Evolutionary conservation across 1,140 invertebrate species (phyloP).

Genomic region (Drosophila neocordata): DNA sequence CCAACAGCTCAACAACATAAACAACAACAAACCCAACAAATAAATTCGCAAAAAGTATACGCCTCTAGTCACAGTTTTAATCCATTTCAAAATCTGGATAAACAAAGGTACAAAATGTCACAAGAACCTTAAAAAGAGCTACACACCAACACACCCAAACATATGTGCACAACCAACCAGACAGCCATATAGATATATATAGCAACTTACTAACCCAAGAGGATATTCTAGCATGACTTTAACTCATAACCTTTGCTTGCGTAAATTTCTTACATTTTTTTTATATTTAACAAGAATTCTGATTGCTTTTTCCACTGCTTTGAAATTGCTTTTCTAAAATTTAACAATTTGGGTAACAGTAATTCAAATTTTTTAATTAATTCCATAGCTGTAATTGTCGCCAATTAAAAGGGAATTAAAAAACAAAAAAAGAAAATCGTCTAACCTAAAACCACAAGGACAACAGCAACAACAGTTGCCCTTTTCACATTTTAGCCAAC

Average conservation of each 20-base stretch:
- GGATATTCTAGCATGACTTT: neutral
- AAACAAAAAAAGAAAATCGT: slow-evolving; percentile 26
- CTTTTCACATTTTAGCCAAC: neutral
- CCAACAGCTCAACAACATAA: slow-evolving; percentile 69
- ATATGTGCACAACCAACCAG: slow-evolving; percentile 21
- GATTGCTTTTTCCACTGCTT: neutral
- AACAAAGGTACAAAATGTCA: slow-evolving; percentile 70
- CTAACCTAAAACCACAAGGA: slow-evolving; percentile 23
- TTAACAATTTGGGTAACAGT: slow-evolving; percentile 20
- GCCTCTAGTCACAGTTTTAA: slow-evolving; percentile 80
- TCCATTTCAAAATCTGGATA: slow-evolving; percentile 72
- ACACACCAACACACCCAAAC: slow-evolving; percentile 24
- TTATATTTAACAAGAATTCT: neutral
- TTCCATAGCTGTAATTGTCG: slow-evolving; percentile 26
- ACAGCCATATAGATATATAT: slow-evolving; percentile 2
- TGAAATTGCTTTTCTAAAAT: neutral
- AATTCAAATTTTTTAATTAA: slow-evolving; percentile 52
- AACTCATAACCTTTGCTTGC: neutral
- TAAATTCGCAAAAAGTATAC: slow-evolving; percentile 68
- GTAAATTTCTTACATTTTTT: neutral
- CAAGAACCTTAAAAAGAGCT: neutral
- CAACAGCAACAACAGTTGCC: slow-evolving; percentile 4
- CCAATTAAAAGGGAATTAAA: slow-evolving; percentile 31
- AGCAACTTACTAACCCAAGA: slow-evolving; percentile 24
- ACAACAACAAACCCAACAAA: slow-evolving; percentile 62